Conservation (phyloP, 1,140 invertebrate genomes). For the Lysiphlebus fabarum region DNA sequence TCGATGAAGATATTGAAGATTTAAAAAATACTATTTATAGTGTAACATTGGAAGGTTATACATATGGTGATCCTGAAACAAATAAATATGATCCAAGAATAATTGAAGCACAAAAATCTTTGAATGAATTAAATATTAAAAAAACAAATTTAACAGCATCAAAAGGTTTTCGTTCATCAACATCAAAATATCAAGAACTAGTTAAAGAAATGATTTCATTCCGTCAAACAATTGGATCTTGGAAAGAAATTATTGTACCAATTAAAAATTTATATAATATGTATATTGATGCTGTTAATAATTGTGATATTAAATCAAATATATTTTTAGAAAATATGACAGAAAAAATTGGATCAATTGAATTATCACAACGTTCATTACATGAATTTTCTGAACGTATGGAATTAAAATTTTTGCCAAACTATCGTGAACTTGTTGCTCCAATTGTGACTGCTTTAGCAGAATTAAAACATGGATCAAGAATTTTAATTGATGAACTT, state of each 20-base stretch:
- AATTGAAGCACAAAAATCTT: slow-evolving; percentile 5
- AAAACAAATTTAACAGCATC: slow-evolving; percentile 30
- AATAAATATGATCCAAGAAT: slow-evolving; percentile 29
- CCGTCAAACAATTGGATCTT: slow-evolving; percentile 30
- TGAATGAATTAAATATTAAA: slow-evolving; percentile 32
- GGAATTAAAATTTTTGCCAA: slow-evolving; percentile 54
- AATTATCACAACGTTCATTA: slow-evolving; percentile 59
- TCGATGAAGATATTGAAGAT: slow-evolving; percentile 62
- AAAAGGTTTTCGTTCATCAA: slow-evolving; percentile 58
- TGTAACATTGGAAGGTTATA: slow-evolving; percentile 32
- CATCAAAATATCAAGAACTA: slow-evolving; percentile 56
- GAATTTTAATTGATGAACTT: slow-evolving; percentile 51
- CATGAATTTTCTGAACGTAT: slow-evolving; percentile 59
- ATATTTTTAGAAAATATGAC: too few species aligned
- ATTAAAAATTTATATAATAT: slow-evolving; percentile 9
- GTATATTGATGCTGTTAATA: slow-evolving; percentile 12
- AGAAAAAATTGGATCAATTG: slow-evolving; percentile 15
- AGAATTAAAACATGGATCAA: slow-evolving; percentile 61
- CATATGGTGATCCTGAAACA: slow-evolving; percentile 29
- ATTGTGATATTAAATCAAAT: too few species aligned
- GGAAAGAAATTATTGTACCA: slow-evolving; percentile 26
- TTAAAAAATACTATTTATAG: slow-evolving; percentile 35
- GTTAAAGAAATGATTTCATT: slow-evolving; percentile 41
- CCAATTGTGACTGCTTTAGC: slow-evolving; percentile 61
- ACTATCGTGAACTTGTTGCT: slow-evolving; percentile 67